These are phyloP conservation scores for Ascaphus truei DNA, from an alignment of 2,113 vertebrate species.

Conservation along the genomic window DNA sequence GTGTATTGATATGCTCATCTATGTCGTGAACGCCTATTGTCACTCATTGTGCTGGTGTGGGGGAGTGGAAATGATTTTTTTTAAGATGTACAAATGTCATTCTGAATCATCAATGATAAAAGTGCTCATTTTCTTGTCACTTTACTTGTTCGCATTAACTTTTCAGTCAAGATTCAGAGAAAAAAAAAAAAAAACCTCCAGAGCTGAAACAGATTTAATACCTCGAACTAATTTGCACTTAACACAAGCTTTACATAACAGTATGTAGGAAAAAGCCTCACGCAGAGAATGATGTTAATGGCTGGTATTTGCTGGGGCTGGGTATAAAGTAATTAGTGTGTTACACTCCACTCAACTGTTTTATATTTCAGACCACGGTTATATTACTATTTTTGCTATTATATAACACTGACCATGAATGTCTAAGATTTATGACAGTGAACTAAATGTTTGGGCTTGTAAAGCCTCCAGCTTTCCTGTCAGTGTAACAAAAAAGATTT, in stretches of 20 bases:
- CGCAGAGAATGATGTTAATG: no score
- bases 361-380: no score
- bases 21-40: neutral
- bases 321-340: no score
- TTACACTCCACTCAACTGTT: no score
- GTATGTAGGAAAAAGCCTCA: no score
- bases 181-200: neutral
- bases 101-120: conserved; percentile 19
- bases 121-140: conserved; percentile 23
- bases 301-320: neutral
- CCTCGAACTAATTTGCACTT: neutral
- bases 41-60: neutral
- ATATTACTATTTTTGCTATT: no score
- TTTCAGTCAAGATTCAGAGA: neutral
- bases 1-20: neutral
- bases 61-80: conserved; percentile 3
- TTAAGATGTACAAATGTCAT: conserved; percentile 11
- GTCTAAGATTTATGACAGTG: neutral
- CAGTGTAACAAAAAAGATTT: conserved; percentile 4
- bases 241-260: neutral
- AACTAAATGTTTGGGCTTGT: neutral
- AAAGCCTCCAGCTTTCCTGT: neutral
- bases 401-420: neutral
- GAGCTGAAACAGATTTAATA: neutral
- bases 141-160: conserved; percentile 2